Evolutionary conservation across 2,113 vertebrate species (phyloP), one percentile per base, ranked within the genome.

Genomic region (Prolemur simus): DNA sequence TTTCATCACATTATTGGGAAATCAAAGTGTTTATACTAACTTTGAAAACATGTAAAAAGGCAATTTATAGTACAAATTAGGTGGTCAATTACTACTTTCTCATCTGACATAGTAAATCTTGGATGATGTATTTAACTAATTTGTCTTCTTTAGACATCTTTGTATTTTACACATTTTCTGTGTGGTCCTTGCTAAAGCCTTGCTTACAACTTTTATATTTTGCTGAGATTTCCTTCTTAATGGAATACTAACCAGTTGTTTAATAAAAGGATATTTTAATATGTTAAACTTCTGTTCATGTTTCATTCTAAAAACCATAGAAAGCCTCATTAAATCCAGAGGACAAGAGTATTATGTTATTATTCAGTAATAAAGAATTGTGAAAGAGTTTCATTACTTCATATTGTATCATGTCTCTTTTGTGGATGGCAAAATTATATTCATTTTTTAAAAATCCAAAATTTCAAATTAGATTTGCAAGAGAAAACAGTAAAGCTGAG

Each of bases 261-360:
- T 27, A 81, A 66, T 52, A 52, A 85, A 94, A 89, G 29, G 89
- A 68, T 88, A n/a, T 45, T 63, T 64, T 20, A 64, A 14, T 92
- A 37, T 73, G n/a, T 39, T 88, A 87, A 93, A 83, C 21, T 29
- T 94, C n/a, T 80, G 10, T 80, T 39, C 32, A 37, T 88, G n/a
- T 54, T 94, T 95, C 32, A 77, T 8, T 73, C 34, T 91, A 64
- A 76, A 93, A 94, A 54, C 12, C 60, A 95, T 47, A 66, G 18
- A 73, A 89, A 71, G 34, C 25, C 58, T 81, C 49, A 88, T 84
- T 87, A 92, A 77, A 74, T 52, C 17, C 63, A 85, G 71, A 89
- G 39, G 8, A 56, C 27, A 80, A 78, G 29, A 42, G 14, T 58
- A 23, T 54, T 45, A 27, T 39, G 11, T 68, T 68, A 54, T 58